phyloP scores from a whole-genome alignment of 2,113 vertebrate genomes.

The Antechinus flavipes region DNA sequence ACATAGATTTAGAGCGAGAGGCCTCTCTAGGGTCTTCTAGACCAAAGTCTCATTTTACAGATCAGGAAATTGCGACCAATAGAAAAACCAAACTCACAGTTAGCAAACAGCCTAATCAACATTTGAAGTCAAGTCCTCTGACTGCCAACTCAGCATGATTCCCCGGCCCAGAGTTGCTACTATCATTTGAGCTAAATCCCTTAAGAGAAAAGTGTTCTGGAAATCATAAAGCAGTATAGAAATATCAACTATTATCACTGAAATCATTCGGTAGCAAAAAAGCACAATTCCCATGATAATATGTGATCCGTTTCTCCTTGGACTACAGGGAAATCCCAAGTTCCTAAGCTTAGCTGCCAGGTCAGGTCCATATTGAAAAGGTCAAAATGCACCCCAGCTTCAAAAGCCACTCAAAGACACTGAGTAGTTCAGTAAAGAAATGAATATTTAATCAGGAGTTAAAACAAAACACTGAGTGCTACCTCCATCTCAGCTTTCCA shows the following conservation, averaged over 20 bases:
- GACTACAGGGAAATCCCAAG: background rate
- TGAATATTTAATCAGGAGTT: slow-evolving; percentile 27
- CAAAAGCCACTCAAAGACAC: background rate
- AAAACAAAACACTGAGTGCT: slow-evolving; percentile 14
- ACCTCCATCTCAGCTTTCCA: background rate
- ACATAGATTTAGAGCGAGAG: background rate
- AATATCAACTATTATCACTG: slow-evolving; percentile 6
- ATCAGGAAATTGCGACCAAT: background rate
- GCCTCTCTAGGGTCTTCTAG: background rate
- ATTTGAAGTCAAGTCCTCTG: background rate
- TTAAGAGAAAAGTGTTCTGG: background rate
- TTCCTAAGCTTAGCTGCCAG: background rate
- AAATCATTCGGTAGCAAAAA: slow-evolving; percentile 1
- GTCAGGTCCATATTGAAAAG: background rate
- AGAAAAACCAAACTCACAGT: background rate
- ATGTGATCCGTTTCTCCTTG: background rate
- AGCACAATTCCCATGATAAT: background rate
- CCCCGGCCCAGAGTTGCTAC: background rate
- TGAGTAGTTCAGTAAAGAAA: slow-evolving; percentile 6
- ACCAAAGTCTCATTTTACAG: background rate
- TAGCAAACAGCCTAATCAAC: background rate
- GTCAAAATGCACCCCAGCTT: slow-evolving; percentile 21
- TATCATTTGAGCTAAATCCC: background rate
- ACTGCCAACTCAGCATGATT: background rate
- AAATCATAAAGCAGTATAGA: background rate